phyloP scores from a whole-genome alignment of 2,797 vertebrate species.

The Scolopax bukidnonensis region DNA sequence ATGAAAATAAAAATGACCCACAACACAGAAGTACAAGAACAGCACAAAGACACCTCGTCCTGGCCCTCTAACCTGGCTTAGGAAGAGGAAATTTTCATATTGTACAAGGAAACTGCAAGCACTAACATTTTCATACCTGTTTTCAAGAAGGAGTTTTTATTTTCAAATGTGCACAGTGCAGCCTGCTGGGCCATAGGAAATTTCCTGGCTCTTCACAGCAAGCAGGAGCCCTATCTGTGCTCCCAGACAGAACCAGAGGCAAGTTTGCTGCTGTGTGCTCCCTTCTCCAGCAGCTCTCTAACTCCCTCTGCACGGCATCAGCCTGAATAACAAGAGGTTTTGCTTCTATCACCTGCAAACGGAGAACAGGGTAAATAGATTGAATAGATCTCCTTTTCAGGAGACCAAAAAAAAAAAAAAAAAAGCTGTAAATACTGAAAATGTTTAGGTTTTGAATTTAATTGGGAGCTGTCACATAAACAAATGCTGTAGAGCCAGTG shows the following conservation, averaged over 20 bases:
- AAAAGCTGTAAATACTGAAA: not conserved
- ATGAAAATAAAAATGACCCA: not conserved
- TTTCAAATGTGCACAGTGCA: not conserved
- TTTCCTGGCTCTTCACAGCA: not conserved
- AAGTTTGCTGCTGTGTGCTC: conserved; percentile 70
- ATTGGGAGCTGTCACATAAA: not conserved
- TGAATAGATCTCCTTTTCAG: not conserved
- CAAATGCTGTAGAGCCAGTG: not conserved
- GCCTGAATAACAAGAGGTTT: conserved; percentile 76
- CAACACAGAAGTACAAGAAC: not conserved
- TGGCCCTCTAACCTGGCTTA: not conserved
- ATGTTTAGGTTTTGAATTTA: not conserved
- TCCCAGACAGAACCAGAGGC: conserved; percentile 62
- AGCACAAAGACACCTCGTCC: not conserved
- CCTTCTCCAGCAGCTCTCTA: conserved; percentile 80
- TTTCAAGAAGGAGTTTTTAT: not conserved
- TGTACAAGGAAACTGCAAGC: not conserved
- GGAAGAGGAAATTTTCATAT: not conserved
- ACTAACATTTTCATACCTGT: not conserved
- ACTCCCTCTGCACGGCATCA: conserved; percentile 81
- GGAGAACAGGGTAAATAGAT: not conserved
- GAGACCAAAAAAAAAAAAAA: not conserved
- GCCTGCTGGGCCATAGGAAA: not conserved
- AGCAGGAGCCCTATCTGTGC: not conserved
- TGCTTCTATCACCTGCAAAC: conserved; percentile 69